Evolutionary conservation across 1,140 invertebrate species (phyloP), one percentile per base, ranked within the genome.

Genomic region (Ostrea edulis): DNA sequence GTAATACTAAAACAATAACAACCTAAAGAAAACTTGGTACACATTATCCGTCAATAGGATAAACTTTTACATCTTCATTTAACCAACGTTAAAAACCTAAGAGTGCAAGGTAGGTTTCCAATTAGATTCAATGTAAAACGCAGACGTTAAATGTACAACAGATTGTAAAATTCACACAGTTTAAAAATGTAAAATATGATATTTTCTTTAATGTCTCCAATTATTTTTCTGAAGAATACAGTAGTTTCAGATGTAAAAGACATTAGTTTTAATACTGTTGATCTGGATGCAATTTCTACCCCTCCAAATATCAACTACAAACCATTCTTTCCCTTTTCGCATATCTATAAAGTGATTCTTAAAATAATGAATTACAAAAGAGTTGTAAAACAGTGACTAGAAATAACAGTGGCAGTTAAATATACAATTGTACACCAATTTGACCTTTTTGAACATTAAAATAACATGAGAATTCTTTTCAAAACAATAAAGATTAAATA

Each of bases 321-420:
- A 29, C 29, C 68, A 77, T 25, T 77, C 68, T 77, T 77, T 29
- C 25, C 68, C 29, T 5, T 44, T 77, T 77, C 29, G 25, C 68
- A 35, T 77, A 77, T 77, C 29, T 29, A 77, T 29, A 68, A 77
- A 14, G 35, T 77, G 29, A 77, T 22, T 77, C 25, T 29, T 77
- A 29, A 22, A 77, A 77, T 77, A 77, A 77, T 77, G 68, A 77
- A 77, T 77, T 77, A 77, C 11, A 77, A 62, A 62, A 77, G 68
- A 77, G 68, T 29, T 77, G 68, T 77, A 77, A 77, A 77, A 77
- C 68, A 77, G 35, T 77, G 68, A 77, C 68, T 77, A 77, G 68
- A 77, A 77, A 25, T 77, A 77, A 25, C 68, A 77, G 68, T 77
- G 68, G 68, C 68, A 77, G 68, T 77, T 77, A 77, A 77, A 77